Base-by-base conservation (phyloP, 2,113 vertebrate species). In the Sturnus vulgaris region DNA sequence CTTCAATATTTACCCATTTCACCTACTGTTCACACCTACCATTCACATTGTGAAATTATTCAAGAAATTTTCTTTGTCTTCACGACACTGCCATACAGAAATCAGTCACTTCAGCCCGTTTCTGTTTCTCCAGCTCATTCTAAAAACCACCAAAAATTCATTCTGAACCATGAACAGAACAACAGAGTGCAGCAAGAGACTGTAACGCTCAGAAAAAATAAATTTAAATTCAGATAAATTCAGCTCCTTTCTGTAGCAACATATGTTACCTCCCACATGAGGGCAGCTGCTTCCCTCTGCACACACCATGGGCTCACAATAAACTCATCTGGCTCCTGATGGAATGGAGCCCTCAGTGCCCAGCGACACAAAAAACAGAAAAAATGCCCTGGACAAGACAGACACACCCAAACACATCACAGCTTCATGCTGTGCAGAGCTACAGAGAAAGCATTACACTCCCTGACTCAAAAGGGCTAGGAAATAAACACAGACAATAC, bases 71-170 rank as follows among this genome's bases (percentile, higher is more conserved):
- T 56, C 56, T 68, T 49, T 53, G 25, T 23, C n/a, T 63, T 70
- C 40, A 8, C 21, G 35, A 28, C 7, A 25, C n/a, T 46, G 22
- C 15, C 42, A 50, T 2, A 65, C 2, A 53, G n/a, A 70, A 75
- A 72, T 25, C 2, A 0, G 53, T 33, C 44, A 35, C 15, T 49
- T 63, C 18, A 23, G 42, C 2, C 56, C 0, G 0, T 8, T 35
- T 19, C 49, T 59, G 27, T n/a, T 59, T 44, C 30, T 33, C 20
- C 27, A 71, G 33, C 18, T 82, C 23, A 50, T 73, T 85, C 30
- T 13, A 52, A 56, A 71, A 69, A 2, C 6, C 22, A 71, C 7
- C 33, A 60, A 39, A 63, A 63, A 88, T 25, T 27, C 28, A 50
- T 5, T 44, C 21, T 55, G 9, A 6, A 2, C 18, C 35, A 39